A percentile compares a stretch with the other conserved stretches of the same genome.
These are phyloP conservation scores for Celastrina argiolus DNA, from an alignment of 2,888 invertebrate species.

Conservation along the genomic window DNA sequence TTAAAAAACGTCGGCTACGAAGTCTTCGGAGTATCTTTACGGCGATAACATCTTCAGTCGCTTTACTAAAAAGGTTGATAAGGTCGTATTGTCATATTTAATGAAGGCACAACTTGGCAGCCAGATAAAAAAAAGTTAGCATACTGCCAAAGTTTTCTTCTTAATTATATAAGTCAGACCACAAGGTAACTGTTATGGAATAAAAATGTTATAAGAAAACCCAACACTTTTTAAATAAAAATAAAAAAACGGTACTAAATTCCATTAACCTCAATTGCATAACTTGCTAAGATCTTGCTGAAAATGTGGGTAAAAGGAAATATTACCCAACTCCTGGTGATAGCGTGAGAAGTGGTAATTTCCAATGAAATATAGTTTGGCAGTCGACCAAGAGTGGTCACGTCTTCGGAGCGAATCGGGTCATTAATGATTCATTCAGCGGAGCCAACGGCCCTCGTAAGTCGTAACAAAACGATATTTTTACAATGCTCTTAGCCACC, in stretches of 20 bases:
- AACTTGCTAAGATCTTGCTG: neutral
- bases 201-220: neutral
- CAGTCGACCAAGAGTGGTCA: slow-evolving; percentile 26
- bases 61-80: neutral
- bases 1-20: neutral
- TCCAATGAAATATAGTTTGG: slow-evolving; percentile 23
- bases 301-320: slow-evolving; percentile 12
- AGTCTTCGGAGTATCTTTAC: neutral
- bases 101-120: neutral
- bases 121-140: neutral
- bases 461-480: slow-evolving; percentile 8
- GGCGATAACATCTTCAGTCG: neutral
- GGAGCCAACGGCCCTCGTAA: neutral
- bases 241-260: neutral
- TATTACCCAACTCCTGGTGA: slow-evolving; percentile 14
- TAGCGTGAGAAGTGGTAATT: slow-evolving; percentile 22
- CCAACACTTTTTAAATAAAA: neutral
- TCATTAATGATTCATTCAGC: slow-evolving; percentile 24
- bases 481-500: slow-evolving; percentile 15
- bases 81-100: neutral
- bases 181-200: neutral
- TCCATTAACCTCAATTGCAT: neutral
- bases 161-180: no score
- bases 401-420: slow-evolving; percentile 14
- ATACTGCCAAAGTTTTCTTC: no score